Evolutionary conservation across 2,113 vertebrate species (phyloP).

Genomic region (Paratilapia polleni): DNA sequence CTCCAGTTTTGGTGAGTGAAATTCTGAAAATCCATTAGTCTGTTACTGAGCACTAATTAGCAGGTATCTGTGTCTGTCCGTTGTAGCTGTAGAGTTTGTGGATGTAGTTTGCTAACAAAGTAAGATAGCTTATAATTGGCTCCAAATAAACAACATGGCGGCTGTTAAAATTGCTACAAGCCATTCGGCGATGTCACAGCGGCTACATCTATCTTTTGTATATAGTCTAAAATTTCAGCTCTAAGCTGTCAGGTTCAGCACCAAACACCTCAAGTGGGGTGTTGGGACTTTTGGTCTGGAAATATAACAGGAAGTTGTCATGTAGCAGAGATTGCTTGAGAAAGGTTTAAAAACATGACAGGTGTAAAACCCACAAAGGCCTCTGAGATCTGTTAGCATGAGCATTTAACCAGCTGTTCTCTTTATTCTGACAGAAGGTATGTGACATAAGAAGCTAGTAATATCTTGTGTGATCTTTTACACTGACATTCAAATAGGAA

Average conservation of each 20-base stretch:
- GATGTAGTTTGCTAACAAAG: background rate
- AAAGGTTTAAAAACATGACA: background rate
- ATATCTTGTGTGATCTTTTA: background rate
- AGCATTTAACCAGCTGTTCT: constrained; percentile 37
- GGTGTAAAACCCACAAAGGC: background rate
- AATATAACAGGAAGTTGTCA: background rate
- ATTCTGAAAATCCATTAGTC: background rate
- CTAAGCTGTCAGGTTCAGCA: background rate
- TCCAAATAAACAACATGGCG: too few relatives aligned
- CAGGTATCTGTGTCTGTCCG: background rate
- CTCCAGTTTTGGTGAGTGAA: background rate
- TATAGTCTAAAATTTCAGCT: background rate
- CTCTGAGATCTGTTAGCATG: constrained; percentile 4
- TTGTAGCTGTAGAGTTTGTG: background rate
- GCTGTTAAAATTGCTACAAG: background rate
- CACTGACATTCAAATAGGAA: constrained; percentile 3
- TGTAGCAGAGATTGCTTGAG: background rate
- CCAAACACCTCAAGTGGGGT: background rate
- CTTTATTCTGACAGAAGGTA: constrained; percentile 12
- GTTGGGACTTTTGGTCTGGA: background rate
- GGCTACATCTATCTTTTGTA: background rate
- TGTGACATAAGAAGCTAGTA: constrained; percentile 29
- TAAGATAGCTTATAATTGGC: too few relatives aligned
- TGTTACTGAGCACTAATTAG: background rate
- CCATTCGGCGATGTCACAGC: background rate